These are phyloP conservation scores for Tetranychus cinnabarinus DNA, from an alignment of 1,140 invertebrate species.

Conservation along the genomic window DNA sequence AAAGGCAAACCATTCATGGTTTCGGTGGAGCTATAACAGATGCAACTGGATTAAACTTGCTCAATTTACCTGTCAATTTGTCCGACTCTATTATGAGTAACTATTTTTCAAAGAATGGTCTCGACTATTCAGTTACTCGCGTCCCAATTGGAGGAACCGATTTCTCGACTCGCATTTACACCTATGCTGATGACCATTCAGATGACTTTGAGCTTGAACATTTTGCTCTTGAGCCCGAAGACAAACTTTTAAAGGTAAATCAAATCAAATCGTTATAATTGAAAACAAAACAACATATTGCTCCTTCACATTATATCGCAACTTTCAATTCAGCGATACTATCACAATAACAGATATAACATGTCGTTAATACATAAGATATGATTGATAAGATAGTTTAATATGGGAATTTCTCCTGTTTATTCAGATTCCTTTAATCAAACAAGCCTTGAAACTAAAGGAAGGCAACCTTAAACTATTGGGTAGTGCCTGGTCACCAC, in stretches of 20 bases:
- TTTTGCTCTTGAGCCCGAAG: constrained; percentile 39
- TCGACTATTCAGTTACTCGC: constrained; percentile 16
- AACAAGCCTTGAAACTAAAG: constrained; percentile 25
- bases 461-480: constrained; percentile 29
- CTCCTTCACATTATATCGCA: too few relatives aligned
- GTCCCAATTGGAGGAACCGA: constrained; percentile 59
- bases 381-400: too few relatives aligned
- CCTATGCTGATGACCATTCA: constrained; percentile 34
- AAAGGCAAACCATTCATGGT: constrained; percentile 27
- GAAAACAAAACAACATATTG: constrained; percentile 8
- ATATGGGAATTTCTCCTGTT: background rate
- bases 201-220: constrained; percentile 35
- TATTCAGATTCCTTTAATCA: constrained; percentile 36
- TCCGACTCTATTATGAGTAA: constrained; percentile 24
- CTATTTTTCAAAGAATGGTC: constrained; percentile 19
- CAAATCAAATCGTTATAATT: background rate
- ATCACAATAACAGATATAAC: too few relatives aligned
- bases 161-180: constrained; percentile 41
- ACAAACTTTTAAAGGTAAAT: constrained; percentile 31
- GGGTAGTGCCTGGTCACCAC: constrained; percentile 54
- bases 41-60: constrained; percentile 46
- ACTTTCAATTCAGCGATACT: constrained; percentile 33
- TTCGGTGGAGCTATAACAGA: constrained; percentile 76
- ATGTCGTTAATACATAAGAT: too few relatives aligned
- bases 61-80: constrained; percentile 26